Evolutionary conservation across 92 coral and sea anemone species (phyloP).

Genomic region (Zoanthus solanderi): DNA sequence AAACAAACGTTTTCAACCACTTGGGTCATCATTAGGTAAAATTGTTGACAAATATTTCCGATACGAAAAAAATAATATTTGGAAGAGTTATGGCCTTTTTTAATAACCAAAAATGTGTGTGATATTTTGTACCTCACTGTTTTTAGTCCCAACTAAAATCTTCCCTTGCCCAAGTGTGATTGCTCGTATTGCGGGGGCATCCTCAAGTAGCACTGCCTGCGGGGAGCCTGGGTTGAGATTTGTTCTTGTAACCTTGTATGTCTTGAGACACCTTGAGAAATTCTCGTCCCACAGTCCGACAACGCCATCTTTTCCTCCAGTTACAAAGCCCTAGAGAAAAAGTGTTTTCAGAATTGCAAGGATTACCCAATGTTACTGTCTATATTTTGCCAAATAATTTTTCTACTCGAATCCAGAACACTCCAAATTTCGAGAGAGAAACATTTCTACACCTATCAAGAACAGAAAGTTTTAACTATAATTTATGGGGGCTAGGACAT

Average conservation of each 20-base stretch:
- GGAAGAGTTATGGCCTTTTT: not conserved
- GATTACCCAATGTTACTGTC: too few species aligned
- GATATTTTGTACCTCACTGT: constrained; percentile 82
- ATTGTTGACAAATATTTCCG: too few species aligned
- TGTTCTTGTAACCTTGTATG: constrained; percentile 88
- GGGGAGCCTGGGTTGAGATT: constrained; percentile 85
- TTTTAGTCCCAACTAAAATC: constrained; percentile 93
- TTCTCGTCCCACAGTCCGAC: constrained; percentile 96
- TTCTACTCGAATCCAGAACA: too few species aligned
- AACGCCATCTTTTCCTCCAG: constrained; percentile 97
- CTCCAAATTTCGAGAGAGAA: too few species aligned
- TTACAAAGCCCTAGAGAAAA: constrained; percentile 85
- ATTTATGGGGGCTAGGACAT: too few species aligned
- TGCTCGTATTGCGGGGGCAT: constrained; percentile 92
- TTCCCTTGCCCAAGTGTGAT: constrained; percentile 96
- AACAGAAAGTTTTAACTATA: too few species aligned
- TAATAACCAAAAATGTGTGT: not conserved
- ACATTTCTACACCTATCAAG: too few species aligned
- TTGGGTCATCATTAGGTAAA: too few species aligned
- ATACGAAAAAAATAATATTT: not conserved
- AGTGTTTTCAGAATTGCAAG: not conserved
- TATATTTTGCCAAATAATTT: too few species aligned
- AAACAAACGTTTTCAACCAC: too few species aligned
- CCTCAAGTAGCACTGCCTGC: constrained; percentile 77
- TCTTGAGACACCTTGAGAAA: constrained; percentile 93